phyloP scores from a whole-genome alignment of 2,113 vertebrate genomes.

The Empidonax traillii region DNA sequence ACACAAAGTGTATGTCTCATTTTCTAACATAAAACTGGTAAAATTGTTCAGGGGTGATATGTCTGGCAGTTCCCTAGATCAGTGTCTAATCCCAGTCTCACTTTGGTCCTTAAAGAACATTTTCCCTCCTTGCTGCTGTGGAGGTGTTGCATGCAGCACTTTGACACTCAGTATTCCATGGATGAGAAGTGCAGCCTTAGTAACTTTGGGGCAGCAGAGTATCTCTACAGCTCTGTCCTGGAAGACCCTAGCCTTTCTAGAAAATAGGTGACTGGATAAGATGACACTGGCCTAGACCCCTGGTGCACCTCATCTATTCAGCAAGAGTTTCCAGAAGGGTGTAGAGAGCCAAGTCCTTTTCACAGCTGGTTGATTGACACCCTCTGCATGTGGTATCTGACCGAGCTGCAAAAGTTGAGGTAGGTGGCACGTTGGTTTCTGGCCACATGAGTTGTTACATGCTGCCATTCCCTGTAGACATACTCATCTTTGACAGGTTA shows the following conservation, averaged over 20 bases:
- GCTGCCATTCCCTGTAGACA: not conserved
- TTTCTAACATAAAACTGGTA: not conserved
- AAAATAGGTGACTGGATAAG: not conserved
- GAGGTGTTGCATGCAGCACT: not conserved
- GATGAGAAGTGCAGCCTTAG: not conserved
- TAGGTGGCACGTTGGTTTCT: not conserved
- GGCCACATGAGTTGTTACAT: not conserved
- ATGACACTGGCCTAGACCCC: not conserved
- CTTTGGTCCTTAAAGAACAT: not conserved
- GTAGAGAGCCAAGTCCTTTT: not conserved
- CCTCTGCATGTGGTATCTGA: not conserved
- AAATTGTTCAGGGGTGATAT: not conserved
- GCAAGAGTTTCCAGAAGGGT: not conserved
- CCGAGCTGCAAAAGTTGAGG: not conserved
- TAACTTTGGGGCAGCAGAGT: not conserved
- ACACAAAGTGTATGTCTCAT: not conserved
- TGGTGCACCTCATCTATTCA: not conserved
- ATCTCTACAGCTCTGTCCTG: not conserved
- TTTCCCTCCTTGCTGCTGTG: not conserved
- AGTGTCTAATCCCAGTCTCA: not conserved
- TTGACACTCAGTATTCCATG: not conserved
- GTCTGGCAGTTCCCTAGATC: not conserved
- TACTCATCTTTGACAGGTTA: not conserved
- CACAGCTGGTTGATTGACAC: not conserved
- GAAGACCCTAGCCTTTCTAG: not conserved